Base-by-base conservation (phyloP, 53 echinoderm and acorn worm genomes). In the Arbacia lixula region DNA sequence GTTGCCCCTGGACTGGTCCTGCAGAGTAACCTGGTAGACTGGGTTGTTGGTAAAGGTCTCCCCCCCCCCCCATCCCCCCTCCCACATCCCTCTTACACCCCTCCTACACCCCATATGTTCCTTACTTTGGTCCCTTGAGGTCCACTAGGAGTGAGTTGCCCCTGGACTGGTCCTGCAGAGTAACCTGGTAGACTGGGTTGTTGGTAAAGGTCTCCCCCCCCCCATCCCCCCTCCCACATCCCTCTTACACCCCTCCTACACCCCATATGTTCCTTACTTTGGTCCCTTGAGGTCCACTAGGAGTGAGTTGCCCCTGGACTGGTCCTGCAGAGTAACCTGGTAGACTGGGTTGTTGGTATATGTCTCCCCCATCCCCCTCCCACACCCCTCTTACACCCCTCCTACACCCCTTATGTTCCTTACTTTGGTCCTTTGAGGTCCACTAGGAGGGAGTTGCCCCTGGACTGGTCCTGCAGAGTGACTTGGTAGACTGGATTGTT, bases 371-470 rank as follows among this genome's bases (percentile, higher is more conserved):
- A 25, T 66, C 28, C 16, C 66, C n/a, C 22, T 20, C 4, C 22
- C 67, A 3, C 8, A 46, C 8, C 46, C 14, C 14, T 46, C 46
- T 46, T 14, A 8, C 46, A 37, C 64, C 0, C 33, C 21, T 31
- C 29, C 39, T 16, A 14, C 29, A 3, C 21, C 20, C 14, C 67
- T 19, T 5, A 40, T 43, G 34, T 8, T 5, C 16, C 92, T 95
- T 87, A 95, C 95, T 85, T 91, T 42, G 97, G 97, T 88, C 97
- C 97, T 83, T 96, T 96, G 35, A 96, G 93, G 64, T 94, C 93
- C 25, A 96, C 56, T 88, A 96, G 88, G 58, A 96, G 71, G 64
- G 84, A 90, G 83, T 96, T 96, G 2, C 88, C 83, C 35, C 83
- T 91, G 21, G 71, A 34, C 22, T 86, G 88, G 16, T 94, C 91